Percentiles rank a stretch among this genome's conserved stretches.
These are phyloP conservation scores for Brachionus calyciflorus DNA, from an alignment of 1,140 invertebrate genomes.

Conservation along the genomic window DNA sequence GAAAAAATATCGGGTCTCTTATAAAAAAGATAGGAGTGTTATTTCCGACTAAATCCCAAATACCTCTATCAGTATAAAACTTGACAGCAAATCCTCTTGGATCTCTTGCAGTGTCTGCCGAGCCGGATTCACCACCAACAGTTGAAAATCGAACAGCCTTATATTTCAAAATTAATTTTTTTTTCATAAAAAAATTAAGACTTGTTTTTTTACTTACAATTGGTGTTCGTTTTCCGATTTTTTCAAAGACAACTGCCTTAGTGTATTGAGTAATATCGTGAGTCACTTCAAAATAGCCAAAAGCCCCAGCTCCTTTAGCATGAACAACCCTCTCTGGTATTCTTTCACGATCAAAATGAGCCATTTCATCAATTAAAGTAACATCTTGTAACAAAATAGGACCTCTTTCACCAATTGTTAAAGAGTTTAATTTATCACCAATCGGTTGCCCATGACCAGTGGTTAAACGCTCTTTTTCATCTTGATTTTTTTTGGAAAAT, in stretches of 20 bases:
- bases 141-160: constrained; percentile 81
- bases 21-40: constrained; percentile 96
- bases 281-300: constrained; percentile 92
- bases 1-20: constrained; percentile 81
- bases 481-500: constrained; percentile 3
- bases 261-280: constrained; percentile 81
- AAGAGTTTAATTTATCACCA: constrained; percentile 67
- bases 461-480: constrained; percentile 59
- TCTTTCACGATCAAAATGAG: constrained; percentile 83
- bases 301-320: constrained; percentile 88
- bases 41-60: constrained; percentile 94
- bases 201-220: too few relatives aligned
- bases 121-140: constrained; percentile 82
- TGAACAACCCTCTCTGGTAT: constrained; percentile 96
- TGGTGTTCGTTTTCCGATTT: constrained; percentile 78
- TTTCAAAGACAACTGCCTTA: constrained; percentile 77
- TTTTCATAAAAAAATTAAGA: too few relatives aligned
- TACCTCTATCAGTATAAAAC: constrained; percentile 91
- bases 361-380: constrained; percentile 79
- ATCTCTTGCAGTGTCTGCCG: constrained; percentile 73
- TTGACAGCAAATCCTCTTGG: constrained; percentile 90
- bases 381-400: constrained; percentile 83
- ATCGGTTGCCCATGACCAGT: constrained; percentile 76
- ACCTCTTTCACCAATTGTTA: constrained; percentile 82
- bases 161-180: too few relatives aligned